These are phyloP conservation scores for Homarus americanus DNA, from an alignment of 1,140 invertebrate species.

Conservation along the genomic window DNA sequence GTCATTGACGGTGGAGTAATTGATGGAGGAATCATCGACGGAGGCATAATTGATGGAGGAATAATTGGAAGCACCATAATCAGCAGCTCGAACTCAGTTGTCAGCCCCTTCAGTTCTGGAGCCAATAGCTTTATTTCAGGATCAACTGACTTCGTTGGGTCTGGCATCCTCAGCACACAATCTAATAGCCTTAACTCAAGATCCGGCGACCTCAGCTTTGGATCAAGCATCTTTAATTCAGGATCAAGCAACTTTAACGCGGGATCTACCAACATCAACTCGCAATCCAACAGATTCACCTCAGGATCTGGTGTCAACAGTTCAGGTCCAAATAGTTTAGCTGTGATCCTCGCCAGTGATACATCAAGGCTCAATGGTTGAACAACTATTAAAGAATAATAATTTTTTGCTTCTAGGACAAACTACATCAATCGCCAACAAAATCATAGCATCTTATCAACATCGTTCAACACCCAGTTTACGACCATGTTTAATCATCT, in stretches of 20 bases:
- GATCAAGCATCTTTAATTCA: neutral
- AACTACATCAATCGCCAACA: no score
- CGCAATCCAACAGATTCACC: neutral
- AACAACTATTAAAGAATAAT: no score
- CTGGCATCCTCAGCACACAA: neutral
- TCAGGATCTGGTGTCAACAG: neutral
- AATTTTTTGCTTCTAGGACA: no score
- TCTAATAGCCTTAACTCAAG: neutral
- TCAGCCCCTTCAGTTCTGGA: neutral
- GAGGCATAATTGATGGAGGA: neutral
- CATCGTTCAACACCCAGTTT: no score
- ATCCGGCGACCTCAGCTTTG: neutral
- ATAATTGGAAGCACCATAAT: neutral
- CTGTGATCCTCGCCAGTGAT: no score
- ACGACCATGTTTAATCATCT: no score
- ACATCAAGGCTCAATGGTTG: no score
- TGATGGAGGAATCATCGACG: neutral
- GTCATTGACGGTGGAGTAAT: neutral
- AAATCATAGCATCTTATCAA: no score
- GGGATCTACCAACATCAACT: neutral
- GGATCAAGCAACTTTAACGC: neutral
- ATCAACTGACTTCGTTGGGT: neutral
- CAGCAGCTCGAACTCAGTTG: neutral
- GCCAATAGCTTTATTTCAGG: neutral
- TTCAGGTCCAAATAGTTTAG: neutral